Percentiles rank a stretch among this genome's conserved stretches.
Conservation (phyloP, 1,140 invertebrate species). For the Dendroctonus valens region DNA sequence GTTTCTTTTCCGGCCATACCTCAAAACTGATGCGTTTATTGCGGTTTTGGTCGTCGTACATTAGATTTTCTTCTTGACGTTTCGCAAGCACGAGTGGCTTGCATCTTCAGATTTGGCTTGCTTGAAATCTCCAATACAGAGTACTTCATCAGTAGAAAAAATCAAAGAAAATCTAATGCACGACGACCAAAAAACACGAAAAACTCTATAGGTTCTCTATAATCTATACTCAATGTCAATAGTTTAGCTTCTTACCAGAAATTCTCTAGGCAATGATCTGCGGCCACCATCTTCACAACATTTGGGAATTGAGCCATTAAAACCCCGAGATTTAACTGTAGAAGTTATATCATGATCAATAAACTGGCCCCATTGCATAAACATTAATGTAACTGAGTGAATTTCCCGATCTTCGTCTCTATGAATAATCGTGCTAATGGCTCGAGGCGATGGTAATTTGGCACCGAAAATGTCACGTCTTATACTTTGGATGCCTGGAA, state of each 20-base stretch:
- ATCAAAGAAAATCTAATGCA: too few species aligned
- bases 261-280: conserved; percentile 59
- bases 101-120: too few species aligned
- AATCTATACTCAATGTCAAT: too few species aligned
- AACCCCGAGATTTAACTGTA: conserved; percentile 65
- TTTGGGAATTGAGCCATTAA: conserved; percentile 76
- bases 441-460: conserved; percentile 63
- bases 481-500: conserved; percentile 42
- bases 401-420: conserved; percentile 61
- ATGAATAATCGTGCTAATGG: conserved; percentile 66
- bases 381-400: conserved; percentile 67
- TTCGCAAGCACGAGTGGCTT: too few species aligned
- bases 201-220: too few species aligned
- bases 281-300: conserved; percentile 69
- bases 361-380: conserved; percentile 87
- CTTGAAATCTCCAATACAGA: too few species aligned
- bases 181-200: too few species aligned
- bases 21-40: too few species aligned
- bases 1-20: too few species aligned
- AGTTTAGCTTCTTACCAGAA: conserved; percentile 58
- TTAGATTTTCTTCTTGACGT: too few species aligned
- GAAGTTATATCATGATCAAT: conserved; percentile 79
- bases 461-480: conserved; percentile 53
- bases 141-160: too few species aligned
- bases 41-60: too few species aligned